Conservation (phyloP, 2,797 vertebrate species). For the Antennarius maculatus region DNA sequence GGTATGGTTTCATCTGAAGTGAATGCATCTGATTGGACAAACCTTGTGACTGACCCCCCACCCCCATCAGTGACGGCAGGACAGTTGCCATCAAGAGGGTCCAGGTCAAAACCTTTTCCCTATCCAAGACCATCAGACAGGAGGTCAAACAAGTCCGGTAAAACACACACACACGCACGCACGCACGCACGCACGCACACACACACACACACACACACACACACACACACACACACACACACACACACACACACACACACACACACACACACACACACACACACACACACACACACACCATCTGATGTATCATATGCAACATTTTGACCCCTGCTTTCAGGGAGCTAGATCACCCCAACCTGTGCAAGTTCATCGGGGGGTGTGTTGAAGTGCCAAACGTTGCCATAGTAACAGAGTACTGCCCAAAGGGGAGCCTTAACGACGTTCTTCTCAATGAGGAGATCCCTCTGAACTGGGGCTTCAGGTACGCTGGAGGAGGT, state of each 20-base stretch:
- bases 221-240: neutral
- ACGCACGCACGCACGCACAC: neutral
- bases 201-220: neutral
- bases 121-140: constrained; percentile 85
- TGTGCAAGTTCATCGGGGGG: constrained; percentile 88
- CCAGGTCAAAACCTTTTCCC: constrained; percentile 80
- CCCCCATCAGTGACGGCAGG: constrained; percentile 80
- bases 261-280: neutral
- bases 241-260: neutral
- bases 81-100: constrained; percentile 88
- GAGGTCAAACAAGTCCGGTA: constrained; percentile 90
- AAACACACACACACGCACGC: neutral
- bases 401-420: constrained; percentile 88
- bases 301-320: too few relatives aligned
- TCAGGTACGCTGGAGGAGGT: constrained; percentile 76
- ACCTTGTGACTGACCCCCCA: neutral
- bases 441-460: constrained; percentile 87
- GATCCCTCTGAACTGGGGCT: constrained; percentile 88
- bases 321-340: constrained; percentile 33
- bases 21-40: too few relatives aligned
- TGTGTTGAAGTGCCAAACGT: constrained; percentile 85
- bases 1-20: too few relatives aligned
- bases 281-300: neutral
- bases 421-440: constrained; percentile 87
- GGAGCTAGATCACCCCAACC: constrained; percentile 89